phyloP scores from a whole-genome alignment of 2,113 vertebrate species.

The Aegotheles bennettii region DNA sequence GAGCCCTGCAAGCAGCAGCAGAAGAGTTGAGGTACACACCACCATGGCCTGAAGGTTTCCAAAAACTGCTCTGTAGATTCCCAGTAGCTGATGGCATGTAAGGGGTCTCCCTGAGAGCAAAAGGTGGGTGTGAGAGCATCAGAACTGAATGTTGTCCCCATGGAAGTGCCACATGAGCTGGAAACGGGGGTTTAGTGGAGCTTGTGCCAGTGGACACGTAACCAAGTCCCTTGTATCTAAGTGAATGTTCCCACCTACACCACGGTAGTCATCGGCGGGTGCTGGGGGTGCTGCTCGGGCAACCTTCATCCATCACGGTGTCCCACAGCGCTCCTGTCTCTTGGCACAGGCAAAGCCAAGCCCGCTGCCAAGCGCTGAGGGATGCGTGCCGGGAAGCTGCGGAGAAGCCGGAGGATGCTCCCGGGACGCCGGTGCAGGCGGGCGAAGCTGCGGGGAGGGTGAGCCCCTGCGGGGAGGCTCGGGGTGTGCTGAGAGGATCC shows the following conservation, averaged over 20 bases:
- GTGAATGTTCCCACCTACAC: background rate
- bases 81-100: background rate
- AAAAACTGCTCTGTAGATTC: background rate
- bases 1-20: constrained; percentile 52
- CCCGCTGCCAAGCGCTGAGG: background rate
- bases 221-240: background rate
- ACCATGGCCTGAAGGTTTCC: background rate
- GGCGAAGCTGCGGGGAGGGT: background rate
- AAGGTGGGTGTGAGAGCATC: background rate
- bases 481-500: background rate
- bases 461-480: background rate
- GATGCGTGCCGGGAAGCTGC: background rate
- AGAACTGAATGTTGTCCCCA: background rate
- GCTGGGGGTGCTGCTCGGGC: background rate
- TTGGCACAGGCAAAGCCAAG: constrained; percentile 35
- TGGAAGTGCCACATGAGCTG: accelerated
- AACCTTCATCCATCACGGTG: accelerated
- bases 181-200: background rate
- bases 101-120: background rate
- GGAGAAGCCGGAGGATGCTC: background rate
- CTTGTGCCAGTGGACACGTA: background rate
- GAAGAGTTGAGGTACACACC: constrained; percentile 64
- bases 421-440: background rate
- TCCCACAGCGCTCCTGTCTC: background rate
- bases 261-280: accelerated